phyloP scores from a whole-genome alignment of 2,888 invertebrate genomes.

The Drosophila glabriapex region DNA sequence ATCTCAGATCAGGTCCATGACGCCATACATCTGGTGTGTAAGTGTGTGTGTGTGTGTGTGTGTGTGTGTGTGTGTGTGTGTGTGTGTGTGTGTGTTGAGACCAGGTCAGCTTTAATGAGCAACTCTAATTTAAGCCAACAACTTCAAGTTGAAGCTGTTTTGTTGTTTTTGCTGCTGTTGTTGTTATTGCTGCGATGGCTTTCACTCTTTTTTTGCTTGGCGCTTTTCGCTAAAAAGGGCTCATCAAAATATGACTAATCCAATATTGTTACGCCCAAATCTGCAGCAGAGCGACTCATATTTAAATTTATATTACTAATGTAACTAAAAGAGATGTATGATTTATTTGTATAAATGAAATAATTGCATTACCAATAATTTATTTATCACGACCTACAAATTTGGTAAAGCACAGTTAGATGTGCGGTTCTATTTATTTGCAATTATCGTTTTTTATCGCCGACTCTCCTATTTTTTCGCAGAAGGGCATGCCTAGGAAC shows the following conservation, averaged over 20 bases:
- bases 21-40: conserved; percentile 19
- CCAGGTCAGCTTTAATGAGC: conserved; percentile 29
- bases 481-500: neutral
- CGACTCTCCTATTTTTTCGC: neutral
- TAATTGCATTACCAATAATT: neutral
- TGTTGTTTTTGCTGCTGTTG: neutral
- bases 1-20: conserved; percentile 24
- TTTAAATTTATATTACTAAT: no score
- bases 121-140: conserved; percentile 38
- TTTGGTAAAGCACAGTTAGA: neutral
- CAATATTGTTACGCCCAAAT: neutral
- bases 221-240: conserved; percentile 5
- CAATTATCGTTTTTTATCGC: neutral
- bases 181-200: conserved; percentile 20
- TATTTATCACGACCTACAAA: neutral
- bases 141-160: neutral
- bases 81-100: conserved; percentile 14
- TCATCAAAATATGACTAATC: conserved; percentile 22
- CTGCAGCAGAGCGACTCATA: neutral
- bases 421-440: neutral
- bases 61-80: no score
- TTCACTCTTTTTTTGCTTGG: conserved; percentile 37
- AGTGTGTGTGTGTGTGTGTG: neutral
- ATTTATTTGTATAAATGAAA: neutral
- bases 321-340: neutral